Conservation (phyloP, 2,113 vertebrate genomes). For the Saimiri boliviensis region DNA sequence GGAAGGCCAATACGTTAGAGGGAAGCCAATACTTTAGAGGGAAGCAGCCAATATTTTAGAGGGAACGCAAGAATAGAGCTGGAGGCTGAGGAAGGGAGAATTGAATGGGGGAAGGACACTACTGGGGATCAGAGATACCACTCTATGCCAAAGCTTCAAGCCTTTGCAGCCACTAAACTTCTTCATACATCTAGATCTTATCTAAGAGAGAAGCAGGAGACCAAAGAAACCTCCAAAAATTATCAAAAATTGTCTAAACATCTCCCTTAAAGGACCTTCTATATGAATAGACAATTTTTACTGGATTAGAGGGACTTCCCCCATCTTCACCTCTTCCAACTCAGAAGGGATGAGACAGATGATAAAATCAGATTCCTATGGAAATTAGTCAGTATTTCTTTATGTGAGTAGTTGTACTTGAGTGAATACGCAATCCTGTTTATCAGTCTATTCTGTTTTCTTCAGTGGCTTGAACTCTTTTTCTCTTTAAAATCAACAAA, state of each 20-base stretch:
- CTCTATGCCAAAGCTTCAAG: background rate
- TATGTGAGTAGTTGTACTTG: background rate
- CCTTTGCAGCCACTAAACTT: background rate
- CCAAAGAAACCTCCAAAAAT: background rate
- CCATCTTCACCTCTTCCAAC: too few species aligned
- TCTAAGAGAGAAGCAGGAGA: background rate
- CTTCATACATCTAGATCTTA: background rate
- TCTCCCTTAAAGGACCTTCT: background rate
- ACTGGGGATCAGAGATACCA: rapidly evolving
- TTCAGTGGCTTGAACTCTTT: background rate
- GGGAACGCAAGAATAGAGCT: background rate
- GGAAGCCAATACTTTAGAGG: background rate
- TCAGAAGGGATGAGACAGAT: background rate
- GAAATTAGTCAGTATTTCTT: background rate
- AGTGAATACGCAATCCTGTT: background rate
- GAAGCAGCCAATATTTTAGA: background rate
- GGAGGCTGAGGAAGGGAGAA: background rate
- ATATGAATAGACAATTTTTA: background rate
- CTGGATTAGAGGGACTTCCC: background rate
- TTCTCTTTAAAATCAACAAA: background rate
- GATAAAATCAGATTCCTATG: background rate
- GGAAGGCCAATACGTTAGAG: background rate
- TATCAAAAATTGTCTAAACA: background rate
- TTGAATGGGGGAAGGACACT: background rate
- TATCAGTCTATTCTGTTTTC: background rate